Conservation (phyloP, 2,113 vertebrate species). For the Vimba vimba region DNA sequence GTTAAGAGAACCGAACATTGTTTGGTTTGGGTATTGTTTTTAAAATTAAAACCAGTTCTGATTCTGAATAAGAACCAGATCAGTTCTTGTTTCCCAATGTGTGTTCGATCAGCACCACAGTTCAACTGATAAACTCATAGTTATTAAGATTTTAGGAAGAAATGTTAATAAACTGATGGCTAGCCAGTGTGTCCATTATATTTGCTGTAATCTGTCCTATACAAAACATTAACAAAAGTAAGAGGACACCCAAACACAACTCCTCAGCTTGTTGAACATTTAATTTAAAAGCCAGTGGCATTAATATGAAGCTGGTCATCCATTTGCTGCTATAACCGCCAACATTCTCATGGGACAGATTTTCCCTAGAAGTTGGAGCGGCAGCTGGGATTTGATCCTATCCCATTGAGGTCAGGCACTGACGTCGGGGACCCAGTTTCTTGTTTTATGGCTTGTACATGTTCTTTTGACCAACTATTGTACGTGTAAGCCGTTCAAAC, state of each 20-base stretch:
- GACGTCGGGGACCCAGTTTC: not conserved
- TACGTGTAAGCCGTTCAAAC: not conserved
- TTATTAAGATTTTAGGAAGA: not conserved
- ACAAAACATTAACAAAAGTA: not conserved
- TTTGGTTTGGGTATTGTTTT: not conserved
- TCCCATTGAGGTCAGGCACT: not conserved
- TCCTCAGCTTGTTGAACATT: slow-evolving; percentile 5
- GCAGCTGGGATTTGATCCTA: not conserved
- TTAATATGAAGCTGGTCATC: slow-evolving; percentile 3
- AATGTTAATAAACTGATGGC: not conserved
- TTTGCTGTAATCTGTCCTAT: not conserved
- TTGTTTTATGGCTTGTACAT: not conserved
- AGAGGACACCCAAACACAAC: not conserved
- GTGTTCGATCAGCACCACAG: not conserved
- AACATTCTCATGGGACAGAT: not conserved
- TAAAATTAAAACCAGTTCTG: not conserved
- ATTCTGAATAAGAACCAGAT: not conserved
- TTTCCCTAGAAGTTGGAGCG: not conserved
- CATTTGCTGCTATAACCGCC: not conserved
- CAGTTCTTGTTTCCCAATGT: not conserved
- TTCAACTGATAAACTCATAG: not conserved
- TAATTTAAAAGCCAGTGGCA: not conserved
- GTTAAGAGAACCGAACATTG: not conserved
- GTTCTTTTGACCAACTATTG: not conserved
- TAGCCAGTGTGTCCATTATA: not conserved